phyloP scores from a whole-genome alignment of 2,113 vertebrate species.

The Diadophis punctatus region DNA sequence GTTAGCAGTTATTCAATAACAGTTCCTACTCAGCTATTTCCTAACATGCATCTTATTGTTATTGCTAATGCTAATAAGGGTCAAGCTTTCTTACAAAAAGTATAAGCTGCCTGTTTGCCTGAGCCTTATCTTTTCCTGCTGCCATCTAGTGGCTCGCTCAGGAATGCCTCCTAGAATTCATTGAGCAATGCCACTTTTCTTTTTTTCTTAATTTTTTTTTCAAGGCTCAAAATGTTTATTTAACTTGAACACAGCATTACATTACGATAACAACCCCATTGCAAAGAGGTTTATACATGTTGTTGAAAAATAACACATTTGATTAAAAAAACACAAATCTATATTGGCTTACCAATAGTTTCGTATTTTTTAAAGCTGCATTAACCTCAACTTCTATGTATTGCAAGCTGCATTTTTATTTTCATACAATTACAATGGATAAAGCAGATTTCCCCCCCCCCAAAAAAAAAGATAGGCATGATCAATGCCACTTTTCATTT shows the following conservation, averaged over 20 bases:
- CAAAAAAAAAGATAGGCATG: conserved; percentile 40
- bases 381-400: conserved; percentile 38
- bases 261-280: conserved; percentile 45
- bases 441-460: conserved; percentile 20
- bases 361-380: conserved; percentile 34
- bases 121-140: not conserved
- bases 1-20: not conserved
- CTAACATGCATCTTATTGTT: not conserved
- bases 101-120: too few species aligned
- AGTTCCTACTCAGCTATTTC: not conserved
- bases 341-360: conserved; percentile 42
- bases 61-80: not conserved
- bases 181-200: too few species aligned
- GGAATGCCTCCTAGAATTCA: not conserved
- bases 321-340: conserved; percentile 40
- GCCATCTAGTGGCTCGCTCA: not conserved
- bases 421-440: conserved; percentile 45
- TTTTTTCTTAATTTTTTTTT: too few species aligned
- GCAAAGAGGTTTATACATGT: conserved; percentile 41
- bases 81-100: not conserved
- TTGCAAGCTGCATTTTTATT: conserved; percentile 52
- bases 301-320: conserved; percentile 39
- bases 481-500: not conserved
- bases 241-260: conserved; percentile 46
- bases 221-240: conserved; percentile 59